Base-by-base conservation (phyloP, 2,888 invertebrate genomes). In the Tridacna crocea region DNA sequence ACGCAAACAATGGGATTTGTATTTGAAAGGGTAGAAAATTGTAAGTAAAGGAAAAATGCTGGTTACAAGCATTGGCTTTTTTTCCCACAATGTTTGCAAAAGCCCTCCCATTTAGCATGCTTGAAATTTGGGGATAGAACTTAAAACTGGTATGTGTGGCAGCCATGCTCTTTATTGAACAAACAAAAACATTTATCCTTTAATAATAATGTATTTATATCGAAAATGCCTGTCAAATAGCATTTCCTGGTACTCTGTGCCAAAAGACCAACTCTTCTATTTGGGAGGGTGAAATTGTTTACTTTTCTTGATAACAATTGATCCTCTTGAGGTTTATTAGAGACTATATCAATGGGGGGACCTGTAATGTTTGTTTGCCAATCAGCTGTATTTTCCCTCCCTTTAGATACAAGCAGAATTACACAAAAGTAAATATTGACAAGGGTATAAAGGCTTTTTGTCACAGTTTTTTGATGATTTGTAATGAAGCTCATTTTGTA, bases 381-480 rank as follows among this genome's bases (percentile, higher is more conserved):
- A 78, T 83, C 78, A 60, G 73, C 55, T 24, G 12, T 80, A 78
- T 82, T 85, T 82, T 83, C 68, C 55, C 47, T 72, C 48, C 26
- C 80, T 80, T 85, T 82, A 74, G 82, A 78, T 82, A 82, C 82
- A 65, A 73, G 24, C 65, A 27, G 75, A 78, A 63, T 80, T 82
- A 77, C 22, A 70, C 63, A 47, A 68, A 73, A 58, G 78, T 82
- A 66, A 85, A 85, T 82, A 85, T 85, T 85, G 80, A 77, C 74
- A 65, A 70, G 77, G 22, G 63, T 72, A 78, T 78, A 80, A 83
- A 80, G 74, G 58, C 80, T 80, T 77, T 79, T 80, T 80, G 78
- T 65, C 70, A 55, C 75, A 63, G 75, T 74, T 77, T 76, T 75
- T 75, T 63, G 82, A 78, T 75, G 72, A 46, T 55, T 68, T 61